Conservation (phyloP, 2,113 vertebrate species). For the Siphamia tubifer region DNA sequence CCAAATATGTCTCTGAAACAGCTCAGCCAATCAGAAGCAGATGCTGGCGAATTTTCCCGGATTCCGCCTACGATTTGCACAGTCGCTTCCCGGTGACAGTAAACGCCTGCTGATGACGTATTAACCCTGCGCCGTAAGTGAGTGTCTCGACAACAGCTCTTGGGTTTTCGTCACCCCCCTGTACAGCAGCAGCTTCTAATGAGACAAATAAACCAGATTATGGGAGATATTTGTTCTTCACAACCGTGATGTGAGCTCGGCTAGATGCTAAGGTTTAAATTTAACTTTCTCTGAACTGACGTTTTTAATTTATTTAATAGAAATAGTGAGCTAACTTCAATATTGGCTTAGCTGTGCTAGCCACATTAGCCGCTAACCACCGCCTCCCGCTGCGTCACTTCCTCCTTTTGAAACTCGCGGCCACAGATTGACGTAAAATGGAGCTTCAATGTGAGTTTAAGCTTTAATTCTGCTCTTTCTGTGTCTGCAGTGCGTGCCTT, state of each 20-base stretch:
- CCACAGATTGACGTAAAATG: constrained; percentile 37
- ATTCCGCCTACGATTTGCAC: too few species aligned
- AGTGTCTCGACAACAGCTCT: too few species aligned
- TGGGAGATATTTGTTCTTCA: neutral
- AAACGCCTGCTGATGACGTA: too few species aligned
- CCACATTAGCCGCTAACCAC: neutral
- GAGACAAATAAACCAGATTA: neutral
- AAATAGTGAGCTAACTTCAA: neutral
- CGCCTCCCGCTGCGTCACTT: constrained; percentile 44
- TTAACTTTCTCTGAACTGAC: fast-evolving
- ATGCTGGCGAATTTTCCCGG: too few species aligned
- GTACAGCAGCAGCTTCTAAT: neutral
- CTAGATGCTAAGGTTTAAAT: fast-evolving
- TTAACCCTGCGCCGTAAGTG: too few species aligned
- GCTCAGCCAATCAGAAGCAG: too few species aligned
- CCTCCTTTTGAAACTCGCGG: constrained; percentile 64
- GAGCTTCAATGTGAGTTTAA: constrained; percentile 60
- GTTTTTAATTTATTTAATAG: too few species aligned
- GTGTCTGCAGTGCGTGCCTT: too few species aligned
- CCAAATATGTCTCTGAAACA: too few species aligned
- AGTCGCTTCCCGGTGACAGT: too few species aligned
- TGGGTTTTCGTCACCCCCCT: too few species aligned
- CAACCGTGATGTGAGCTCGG: fast-evolving
- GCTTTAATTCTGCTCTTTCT: too few species aligned
- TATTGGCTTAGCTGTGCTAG: neutral